Conservation (phyloP, 2,113 vertebrate species). For the Neolamprologus devosi region DNA sequence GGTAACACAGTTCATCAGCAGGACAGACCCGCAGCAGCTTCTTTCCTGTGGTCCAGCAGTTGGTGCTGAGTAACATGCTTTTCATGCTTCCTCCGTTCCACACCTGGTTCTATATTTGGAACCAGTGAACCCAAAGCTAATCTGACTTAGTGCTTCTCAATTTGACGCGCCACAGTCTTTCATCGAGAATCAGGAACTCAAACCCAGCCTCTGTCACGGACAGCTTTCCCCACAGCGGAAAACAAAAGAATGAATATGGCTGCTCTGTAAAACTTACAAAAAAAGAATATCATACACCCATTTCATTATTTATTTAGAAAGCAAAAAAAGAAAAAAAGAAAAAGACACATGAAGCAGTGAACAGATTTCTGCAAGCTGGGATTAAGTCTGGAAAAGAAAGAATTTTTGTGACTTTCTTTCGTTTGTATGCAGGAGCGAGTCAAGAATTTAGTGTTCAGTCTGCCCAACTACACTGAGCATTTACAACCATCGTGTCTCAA, state of each 20-base stretch:
- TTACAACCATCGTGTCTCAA: constrained; percentile 19
- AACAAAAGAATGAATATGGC: not conserved
- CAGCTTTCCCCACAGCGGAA: not conserved
- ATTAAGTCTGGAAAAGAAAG: not conserved
- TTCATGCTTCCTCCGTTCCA: not conserved
- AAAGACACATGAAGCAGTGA: constrained; percentile 21
- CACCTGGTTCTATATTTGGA: not conserved
- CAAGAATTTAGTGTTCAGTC: not conserved
- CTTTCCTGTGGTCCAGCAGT: not conserved
- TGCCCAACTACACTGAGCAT: not conserved
- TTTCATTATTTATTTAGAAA: constrained; percentile 53
- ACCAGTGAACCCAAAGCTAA: not conserved
- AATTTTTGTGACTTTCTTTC: constrained; percentile 1
- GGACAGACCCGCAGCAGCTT: constrained; percentile 19
- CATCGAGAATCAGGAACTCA: not conserved
- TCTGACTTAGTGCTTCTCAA: not conserved
- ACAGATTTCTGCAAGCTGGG: constrained; percentile 7
- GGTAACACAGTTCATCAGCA: not conserved
- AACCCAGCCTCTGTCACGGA: not conserved
- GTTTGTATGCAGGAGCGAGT: not conserved
- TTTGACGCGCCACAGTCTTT: not conserved
- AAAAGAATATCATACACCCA: constrained; percentile 28
- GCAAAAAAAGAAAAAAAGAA: constrained; percentile 13
- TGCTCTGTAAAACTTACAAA: constrained; percentile 14
- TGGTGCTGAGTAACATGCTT: not conserved